A percentile compares a stretch with the other conserved stretches of the same genome.
Conservation (phyloP, 2,888 invertebrate species). For the Harpagoxenus sublaevis region DNA sequence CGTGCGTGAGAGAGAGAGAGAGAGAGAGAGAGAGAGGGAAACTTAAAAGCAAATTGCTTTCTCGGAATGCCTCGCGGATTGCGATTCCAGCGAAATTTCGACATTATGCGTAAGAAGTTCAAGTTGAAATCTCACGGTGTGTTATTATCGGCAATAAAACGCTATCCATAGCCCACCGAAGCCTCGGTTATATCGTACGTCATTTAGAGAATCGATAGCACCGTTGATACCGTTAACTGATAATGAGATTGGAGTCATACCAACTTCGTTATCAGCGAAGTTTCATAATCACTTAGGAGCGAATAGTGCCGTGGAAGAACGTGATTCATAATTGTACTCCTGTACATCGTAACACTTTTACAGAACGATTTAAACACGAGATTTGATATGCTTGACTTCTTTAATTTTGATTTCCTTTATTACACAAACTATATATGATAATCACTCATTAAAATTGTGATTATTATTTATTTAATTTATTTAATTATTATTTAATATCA, state of each 20-base stretch:
- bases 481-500: too few species aligned
- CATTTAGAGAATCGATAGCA: constrained; percentile 61
- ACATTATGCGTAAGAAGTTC: background rate
- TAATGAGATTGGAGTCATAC: constrained; percentile 43
- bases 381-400: background rate
- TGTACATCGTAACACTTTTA: background rate
- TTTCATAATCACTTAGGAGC: constrained; percentile 15
- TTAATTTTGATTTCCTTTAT: background rate
- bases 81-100: constrained; percentile 45
- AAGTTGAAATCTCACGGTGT: background rate
- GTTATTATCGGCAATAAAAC: constrained; percentile 10
- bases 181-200: background rate
- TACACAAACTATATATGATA: background rate
- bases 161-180: background rate
- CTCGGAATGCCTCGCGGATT: constrained; percentile 49
- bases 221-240: constrained; percentile 48
- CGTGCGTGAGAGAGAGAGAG: background rate
- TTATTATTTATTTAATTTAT: background rate
- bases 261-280: constrained; percentile 25
- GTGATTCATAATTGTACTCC: constrained; percentile 27
- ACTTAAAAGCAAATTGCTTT: constrained; percentile 48
- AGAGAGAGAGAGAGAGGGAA: constrained; percentile 5
- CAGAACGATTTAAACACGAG: background rate
- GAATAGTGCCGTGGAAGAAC: background rate
- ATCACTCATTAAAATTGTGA: background rate